phyloP scores from a whole-genome alignment of 2,888 invertebrate species.

The Oeneis ivallda region DNA sequence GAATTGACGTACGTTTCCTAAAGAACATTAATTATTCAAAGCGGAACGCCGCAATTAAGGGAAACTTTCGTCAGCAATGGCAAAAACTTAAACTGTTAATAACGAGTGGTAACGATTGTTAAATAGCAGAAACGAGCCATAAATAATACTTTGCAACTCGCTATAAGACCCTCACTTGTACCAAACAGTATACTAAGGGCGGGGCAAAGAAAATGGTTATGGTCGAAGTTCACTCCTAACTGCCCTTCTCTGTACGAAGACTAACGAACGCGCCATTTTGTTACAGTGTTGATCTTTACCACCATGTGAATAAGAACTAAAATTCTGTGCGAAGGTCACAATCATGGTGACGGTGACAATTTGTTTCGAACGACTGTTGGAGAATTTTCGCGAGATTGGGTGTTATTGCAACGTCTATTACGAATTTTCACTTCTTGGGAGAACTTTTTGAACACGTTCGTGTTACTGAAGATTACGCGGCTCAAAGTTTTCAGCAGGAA shows the following conservation, averaged over 20 bases:
- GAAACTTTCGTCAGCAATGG: conserved; percentile 31
- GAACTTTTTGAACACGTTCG: conserved; percentile 36
- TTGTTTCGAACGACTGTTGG: conserved; percentile 58
- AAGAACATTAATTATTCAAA: conserved; percentile 31
- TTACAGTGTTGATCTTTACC: conserved; percentile 25
- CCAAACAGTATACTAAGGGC: conserved; percentile 51
- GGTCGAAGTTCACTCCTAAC: conserved; percentile 68
- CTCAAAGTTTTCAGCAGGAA: conserved; percentile 27
- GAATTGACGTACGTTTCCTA: background rate
- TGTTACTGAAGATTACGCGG: conserved; percentile 25
- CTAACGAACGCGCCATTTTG: conserved; percentile 27
- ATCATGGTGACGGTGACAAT: conserved; percentile 52
- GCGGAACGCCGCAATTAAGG: conserved; percentile 33
- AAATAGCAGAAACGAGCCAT: conserved; percentile 31
- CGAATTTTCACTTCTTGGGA: conserved; percentile 46
- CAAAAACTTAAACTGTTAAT: conserved; percentile 29
- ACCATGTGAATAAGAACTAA: conserved; percentile 14
- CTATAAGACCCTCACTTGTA: conserved; percentile 36
- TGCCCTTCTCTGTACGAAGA: conserved; percentile 50
- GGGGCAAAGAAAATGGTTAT: conserved; percentile 77
- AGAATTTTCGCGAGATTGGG: conserved; percentile 47
- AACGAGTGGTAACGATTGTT: conserved; percentile 31
- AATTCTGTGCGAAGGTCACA: conserved; percentile 25
- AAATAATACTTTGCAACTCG: conserved; percentile 37
- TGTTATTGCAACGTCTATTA: conserved; percentile 51